phyloP scores from a whole-genome alignment of 2,797 vertebrate genomes.

The Liparis tanakae region DNA sequence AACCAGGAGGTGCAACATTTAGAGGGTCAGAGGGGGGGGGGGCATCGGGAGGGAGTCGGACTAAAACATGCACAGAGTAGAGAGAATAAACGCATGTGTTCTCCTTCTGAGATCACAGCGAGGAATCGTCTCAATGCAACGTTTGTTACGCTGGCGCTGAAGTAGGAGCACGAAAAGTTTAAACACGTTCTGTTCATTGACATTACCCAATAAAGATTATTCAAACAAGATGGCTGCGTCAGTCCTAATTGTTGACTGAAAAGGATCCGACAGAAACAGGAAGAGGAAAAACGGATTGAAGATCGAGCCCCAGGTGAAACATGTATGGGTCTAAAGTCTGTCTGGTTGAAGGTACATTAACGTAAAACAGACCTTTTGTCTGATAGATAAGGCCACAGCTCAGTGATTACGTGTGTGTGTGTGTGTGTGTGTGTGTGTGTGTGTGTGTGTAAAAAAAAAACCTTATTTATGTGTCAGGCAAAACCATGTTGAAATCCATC shows the following conservation, averaged over 20 bases:
- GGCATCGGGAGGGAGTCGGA: conserved; percentile 13
- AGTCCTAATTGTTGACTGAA: too few species aligned
- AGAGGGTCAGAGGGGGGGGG: conserved; percentile 22
- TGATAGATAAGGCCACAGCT: background rate
- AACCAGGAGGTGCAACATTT: background rate
- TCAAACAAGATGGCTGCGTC: too few species aligned
- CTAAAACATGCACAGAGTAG: too few species aligned
- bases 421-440: conserved; percentile 8
- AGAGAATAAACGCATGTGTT: too few species aligned
- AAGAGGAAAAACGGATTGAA: background rate
- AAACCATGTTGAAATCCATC: conserved; percentile 37
- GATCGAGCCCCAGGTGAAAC: background rate
- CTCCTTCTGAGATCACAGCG: background rate
- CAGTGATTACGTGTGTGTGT: background rate
- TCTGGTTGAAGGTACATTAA: too few species aligned
- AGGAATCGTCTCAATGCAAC: background rate
- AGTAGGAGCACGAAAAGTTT: too few species aligned
- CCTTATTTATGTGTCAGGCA: conserved; percentile 1
- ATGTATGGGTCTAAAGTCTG: too few species aligned
- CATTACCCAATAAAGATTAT: too few species aligned
- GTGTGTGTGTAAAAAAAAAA: background rate
- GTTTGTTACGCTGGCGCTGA: too few species aligned
- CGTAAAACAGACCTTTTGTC: background rate
- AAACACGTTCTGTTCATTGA: too few species aligned
- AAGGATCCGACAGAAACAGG: background rate